These are phyloP conservation scores for Parazoanthus swiftii DNA, from an alignment of 92 coral and sea anemone genomes.

Conservation along the genomic window DNA sequence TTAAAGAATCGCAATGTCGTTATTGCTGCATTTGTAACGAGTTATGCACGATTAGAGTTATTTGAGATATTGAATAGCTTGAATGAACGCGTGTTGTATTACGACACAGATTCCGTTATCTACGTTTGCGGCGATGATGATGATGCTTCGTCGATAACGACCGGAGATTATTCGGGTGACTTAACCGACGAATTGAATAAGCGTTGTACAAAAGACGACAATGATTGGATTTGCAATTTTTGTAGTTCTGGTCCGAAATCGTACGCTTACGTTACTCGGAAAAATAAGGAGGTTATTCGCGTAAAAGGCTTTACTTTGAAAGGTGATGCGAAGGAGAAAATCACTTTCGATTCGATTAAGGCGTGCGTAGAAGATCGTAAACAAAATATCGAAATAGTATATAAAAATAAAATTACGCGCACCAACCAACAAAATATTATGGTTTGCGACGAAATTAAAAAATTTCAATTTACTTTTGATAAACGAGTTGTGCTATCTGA, in stretches of 20 bases:
- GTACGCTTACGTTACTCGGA: conserved; percentile 1
- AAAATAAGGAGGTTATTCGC: neutral
- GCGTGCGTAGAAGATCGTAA: too few relatives aligned
- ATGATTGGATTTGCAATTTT: conserved; percentile 15
- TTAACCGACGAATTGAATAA: conserved; percentile 24
- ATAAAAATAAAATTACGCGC: too few relatives aligned
- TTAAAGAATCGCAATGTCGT: conserved; percentile 27
- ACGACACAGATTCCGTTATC: conserved; percentile 30
- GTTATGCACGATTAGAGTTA: too few relatives aligned
- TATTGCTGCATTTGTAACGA: too few relatives aligned
- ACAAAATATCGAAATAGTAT: too few relatives aligned
- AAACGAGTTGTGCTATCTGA: too few relatives aligned
- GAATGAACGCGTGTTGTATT: too few relatives aligned
- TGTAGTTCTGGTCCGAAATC: too few relatives aligned
- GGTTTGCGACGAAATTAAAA: too few relatives aligned
- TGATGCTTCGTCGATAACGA: neutral
- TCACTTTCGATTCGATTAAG: conserved; percentile 15
- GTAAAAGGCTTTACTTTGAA: conserved; percentile 34
- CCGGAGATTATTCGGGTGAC: conserved; percentile 25
- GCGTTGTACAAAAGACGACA: neutral
- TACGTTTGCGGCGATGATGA: conserved; percentile 9
- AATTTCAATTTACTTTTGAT: too few relatives aligned
- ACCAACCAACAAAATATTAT: too few relatives aligned
- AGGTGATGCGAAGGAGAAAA: neutral
- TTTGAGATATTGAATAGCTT: neutral